Evolutionary conservation across 2,888 invertebrate species (phyloP).

Genomic region (Aporophyla nigra): DNA sequence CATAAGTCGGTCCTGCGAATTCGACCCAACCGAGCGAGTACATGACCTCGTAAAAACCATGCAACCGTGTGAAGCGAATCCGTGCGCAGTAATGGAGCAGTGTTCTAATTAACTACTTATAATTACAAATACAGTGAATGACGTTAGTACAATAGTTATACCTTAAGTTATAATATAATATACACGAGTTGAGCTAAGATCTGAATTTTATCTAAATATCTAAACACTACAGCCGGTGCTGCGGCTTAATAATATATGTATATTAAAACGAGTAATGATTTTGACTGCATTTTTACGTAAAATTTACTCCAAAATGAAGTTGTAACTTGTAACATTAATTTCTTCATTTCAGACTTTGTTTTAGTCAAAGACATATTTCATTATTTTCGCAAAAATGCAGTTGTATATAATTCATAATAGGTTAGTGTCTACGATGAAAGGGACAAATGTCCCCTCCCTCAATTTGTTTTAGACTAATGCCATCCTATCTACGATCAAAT

Average conservation of each 20-base stretch:
- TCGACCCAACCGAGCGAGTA: not conserved
- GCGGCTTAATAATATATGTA: not conserved
- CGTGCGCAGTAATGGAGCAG: constrained; percentile 9
- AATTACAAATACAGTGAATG: constrained; percentile 5
- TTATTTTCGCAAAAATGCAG: constrained; percentile 20
- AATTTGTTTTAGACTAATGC: constrained; percentile 43
- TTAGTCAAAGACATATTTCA: not conserved
- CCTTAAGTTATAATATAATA: constrained; percentile 24
- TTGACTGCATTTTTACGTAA: constrained; percentile 16
- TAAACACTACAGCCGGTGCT: constrained; percentile 7
- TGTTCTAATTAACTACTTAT: not conserved
- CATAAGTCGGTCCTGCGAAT: not conserved
- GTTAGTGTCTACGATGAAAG: not conserved
- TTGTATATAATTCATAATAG: constrained; percentile 6
- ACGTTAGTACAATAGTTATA: constrained; percentile 1
- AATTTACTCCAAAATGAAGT: constrained; percentile 7
- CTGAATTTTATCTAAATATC: constrained; percentile 13
- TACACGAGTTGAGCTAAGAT: constrained; percentile 52
- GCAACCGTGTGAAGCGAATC: not conserved
- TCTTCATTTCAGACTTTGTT: not conserved
- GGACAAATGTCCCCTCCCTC: constrained; percentile 4
- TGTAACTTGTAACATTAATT: constrained; percentile 5
- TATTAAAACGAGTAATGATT: not conserved
- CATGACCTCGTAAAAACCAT: not conserved
- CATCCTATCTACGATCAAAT: constrained; percentile 36